Conservation (phyloP, 2,113 vertebrate genomes). For the Glaucidium brasilianum region DNA sequence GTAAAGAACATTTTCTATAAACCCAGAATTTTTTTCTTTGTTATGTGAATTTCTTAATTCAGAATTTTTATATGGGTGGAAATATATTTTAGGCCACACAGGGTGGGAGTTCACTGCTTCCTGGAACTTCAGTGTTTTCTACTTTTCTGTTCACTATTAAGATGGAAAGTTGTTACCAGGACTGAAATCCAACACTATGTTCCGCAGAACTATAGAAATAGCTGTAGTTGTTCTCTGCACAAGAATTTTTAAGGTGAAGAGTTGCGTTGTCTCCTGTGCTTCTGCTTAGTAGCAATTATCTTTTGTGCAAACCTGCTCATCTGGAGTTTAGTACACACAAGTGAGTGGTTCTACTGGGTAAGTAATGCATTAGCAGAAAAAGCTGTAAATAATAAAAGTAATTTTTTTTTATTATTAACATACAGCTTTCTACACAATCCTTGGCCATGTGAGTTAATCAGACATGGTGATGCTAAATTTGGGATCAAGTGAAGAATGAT, state of each 20-base stretch:
- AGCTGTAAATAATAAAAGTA: not conserved
- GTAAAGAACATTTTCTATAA: not conserved
- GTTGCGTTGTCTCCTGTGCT: not conserved
- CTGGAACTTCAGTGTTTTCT: not conserved
- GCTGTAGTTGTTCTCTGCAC: not conserved
- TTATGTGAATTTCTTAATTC: not conserved
- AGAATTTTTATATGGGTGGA: not conserved
- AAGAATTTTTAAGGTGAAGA: not conserved
- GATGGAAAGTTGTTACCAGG: not conserved
- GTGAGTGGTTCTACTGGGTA: not conserved
- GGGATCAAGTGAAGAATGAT: not conserved
- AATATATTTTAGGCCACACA: not conserved
- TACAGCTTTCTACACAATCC: accelerated
- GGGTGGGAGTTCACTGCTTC: not conserved
- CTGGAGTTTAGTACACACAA: not conserved
- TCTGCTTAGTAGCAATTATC: not conserved
- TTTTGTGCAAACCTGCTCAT: not conserved
- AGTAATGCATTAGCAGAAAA: not conserved
- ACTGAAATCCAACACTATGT: not conserved
- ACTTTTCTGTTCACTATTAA: not conserved
- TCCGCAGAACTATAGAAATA: not conserved
- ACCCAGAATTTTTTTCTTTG: accelerated
- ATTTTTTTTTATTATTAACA: not conserved
- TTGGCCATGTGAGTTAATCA: not conserved
- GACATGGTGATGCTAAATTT: too few relatives aligned